phyloP scores from a whole-genome alignment of 2,888 invertebrate species.

The Gibbula magus region DNA sequence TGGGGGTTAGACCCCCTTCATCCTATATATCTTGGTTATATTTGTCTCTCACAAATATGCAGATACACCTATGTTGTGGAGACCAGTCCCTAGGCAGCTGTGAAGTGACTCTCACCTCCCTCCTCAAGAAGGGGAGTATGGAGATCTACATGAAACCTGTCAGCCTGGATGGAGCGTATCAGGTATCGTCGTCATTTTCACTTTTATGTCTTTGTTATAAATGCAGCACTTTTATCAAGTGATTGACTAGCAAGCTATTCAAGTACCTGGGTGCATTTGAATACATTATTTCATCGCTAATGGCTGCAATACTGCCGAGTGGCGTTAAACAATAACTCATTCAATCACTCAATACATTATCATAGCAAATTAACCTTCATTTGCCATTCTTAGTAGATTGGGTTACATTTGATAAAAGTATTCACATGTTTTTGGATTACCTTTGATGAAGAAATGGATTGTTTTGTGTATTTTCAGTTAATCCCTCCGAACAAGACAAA shows the following conservation, averaged over 20 bases:
- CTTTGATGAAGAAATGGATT: too few relatives aligned
- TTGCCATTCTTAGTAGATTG: too few relatives aligned
- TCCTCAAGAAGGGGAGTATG: slow-evolving; percentile 71
- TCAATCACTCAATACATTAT: too few relatives aligned
- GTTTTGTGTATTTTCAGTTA: slow-evolving; percentile 52
- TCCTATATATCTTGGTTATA: not conserved
- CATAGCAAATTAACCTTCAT: too few relatives aligned
- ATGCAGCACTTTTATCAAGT: not conserved
- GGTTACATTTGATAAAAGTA: too few relatives aligned
- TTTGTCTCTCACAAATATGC: not conserved
- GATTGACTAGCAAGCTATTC: not conserved
- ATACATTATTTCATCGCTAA: too few relatives aligned
- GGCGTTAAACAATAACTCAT: too few relatives aligned
- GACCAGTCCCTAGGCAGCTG: slow-evolving; percentile 73
- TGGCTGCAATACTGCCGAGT: too few relatives aligned
- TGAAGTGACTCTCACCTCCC: slow-evolving; percentile 66
- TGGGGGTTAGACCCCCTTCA: too few relatives aligned
- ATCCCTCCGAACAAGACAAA: slow-evolving; percentile 68
- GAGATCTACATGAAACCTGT: slow-evolving; percentile 74
- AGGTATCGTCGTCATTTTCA: slow-evolving; percentile 61
- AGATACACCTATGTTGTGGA: slow-evolving; percentile 75
- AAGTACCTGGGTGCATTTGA: not conserved
- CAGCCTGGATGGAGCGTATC: slow-evolving; percentile 71
- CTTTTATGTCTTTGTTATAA: too few relatives aligned
- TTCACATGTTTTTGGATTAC: too few relatives aligned